Conservation (phyloP, 2,797 vertebrate genomes). For the Sebastes minor region DNA sequence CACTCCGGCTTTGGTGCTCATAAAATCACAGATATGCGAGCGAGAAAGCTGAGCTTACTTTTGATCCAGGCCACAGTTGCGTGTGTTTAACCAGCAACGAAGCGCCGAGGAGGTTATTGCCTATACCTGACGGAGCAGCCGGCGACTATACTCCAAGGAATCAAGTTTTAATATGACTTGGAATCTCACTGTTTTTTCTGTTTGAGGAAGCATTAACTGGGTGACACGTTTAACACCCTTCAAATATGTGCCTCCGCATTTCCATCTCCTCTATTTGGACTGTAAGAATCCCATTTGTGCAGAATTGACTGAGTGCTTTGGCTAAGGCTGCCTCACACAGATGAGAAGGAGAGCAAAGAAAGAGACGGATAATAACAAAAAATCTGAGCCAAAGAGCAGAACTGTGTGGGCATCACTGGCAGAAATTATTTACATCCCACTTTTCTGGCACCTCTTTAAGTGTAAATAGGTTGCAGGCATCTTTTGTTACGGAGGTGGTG, state of each 20-base stretch:
- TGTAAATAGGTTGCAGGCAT: conserved; percentile 35
- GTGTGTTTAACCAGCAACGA: conserved; percentile 47
- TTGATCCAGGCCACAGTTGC: conserved; percentile 46
- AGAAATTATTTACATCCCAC: conserved; percentile 38
- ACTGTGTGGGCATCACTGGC: conserved; percentile 35
- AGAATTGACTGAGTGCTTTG: conserved; percentile 71
- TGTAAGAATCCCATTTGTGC: conserved; percentile 67
- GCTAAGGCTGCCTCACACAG: conserved; percentile 46
- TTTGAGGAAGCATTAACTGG: conserved; percentile 65
- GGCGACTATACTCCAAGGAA: conserved; percentile 33
- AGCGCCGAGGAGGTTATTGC: conserved; percentile 16
- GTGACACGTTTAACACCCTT: conserved; percentile 59
- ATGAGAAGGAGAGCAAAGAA: conserved; percentile 46
- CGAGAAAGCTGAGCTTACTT: conserved; percentile 9
- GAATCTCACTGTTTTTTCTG: conserved; percentile 26
- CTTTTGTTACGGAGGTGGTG: conserved; percentile 12
- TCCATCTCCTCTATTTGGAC: conserved; percentile 70
- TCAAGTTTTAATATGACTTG: conserved; percentile 55
- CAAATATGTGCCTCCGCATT: conserved; percentile 57
- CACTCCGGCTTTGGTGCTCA: conserved; percentile 37
- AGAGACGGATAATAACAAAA: conserved; percentile 24
- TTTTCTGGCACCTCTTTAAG: conserved; percentile 33
- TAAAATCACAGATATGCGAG: conserved; percentile 13
- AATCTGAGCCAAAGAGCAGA: conserved; percentile 26
- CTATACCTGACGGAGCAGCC: conserved; percentile 23